Conservation (phyloP, 1,140 invertebrate species). For the Lasioglossum albipes region DNA sequence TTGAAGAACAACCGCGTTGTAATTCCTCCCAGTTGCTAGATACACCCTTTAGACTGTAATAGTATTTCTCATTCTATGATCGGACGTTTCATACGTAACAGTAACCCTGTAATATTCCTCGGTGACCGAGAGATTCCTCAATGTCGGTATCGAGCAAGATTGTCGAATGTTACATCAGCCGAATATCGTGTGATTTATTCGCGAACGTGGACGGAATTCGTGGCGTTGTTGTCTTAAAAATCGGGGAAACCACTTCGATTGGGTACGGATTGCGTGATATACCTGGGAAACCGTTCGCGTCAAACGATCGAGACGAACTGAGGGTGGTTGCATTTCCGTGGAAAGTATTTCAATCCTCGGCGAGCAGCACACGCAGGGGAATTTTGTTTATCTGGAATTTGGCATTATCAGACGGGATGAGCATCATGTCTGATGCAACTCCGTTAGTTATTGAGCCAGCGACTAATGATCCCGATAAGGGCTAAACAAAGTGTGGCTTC, state of each 20-base stretch:
- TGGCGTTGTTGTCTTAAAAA: too few species aligned
- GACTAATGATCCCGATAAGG: slow-evolving; percentile 72
- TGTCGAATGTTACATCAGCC: not conserved
- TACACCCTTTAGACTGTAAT: too few species aligned
- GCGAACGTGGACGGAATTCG: not conserved
- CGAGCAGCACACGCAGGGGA: slow-evolving; percentile 58
- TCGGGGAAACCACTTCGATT: too few species aligned
- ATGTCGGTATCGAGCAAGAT: not conserved
- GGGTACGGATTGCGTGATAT: too few species aligned
- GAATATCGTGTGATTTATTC: not conserved
- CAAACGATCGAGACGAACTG: slow-evolving; percentile 60
- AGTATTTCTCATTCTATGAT: too few species aligned
- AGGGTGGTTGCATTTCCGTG: slow-evolving; percentile 44
- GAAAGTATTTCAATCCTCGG: slow-evolving; percentile 72
- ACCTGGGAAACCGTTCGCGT: slow-evolving; percentile 12
- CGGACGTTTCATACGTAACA: too few species aligned
- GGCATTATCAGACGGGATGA: slow-evolving; percentile 72
- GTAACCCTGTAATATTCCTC: too few species aligned
- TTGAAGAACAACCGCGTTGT: too few species aligned
- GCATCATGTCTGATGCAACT: slow-evolving; percentile 77
- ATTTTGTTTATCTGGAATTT: slow-evolving; percentile 73
- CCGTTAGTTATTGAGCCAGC: slow-evolving; percentile 73
- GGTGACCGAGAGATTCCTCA: too few species aligned
- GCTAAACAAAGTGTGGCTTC: slow-evolving; percentile 67
- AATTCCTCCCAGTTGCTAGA: too few species aligned